Percentiles rank a stretch among this genome's conserved stretches.
phyloP scores from a whole-genome alignment of 2,113 vertebrate genomes.

The Catharus minimus region DNA sequence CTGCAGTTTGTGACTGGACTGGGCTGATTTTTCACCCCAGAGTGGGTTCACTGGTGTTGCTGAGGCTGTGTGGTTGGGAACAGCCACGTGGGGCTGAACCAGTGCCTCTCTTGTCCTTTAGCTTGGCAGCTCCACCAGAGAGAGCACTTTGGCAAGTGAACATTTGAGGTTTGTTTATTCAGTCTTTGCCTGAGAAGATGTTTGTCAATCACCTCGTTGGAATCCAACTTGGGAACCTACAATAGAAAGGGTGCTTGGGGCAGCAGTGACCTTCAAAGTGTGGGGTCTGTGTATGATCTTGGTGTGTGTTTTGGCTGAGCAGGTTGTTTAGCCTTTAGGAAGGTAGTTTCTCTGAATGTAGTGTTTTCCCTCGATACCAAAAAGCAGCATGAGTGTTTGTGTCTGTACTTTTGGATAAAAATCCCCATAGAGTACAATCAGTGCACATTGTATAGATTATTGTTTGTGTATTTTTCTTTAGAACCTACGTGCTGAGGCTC shows the following conservation, averaged over 20 bases:
- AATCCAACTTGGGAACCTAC: background rate
- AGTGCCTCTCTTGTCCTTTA: background rate
- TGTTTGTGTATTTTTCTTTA: background rate
- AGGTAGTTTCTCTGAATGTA: background rate
- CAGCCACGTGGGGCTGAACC: accelerated
- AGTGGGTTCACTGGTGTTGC: background rate
- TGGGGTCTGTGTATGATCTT: background rate
- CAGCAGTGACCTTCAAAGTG: background rate
- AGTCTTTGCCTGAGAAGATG: background rate
- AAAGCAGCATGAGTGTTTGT: background rate
- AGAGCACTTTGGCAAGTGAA: background rate
- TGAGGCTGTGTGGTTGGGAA: accelerated
- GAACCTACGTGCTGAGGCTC: background rate
- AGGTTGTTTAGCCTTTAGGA: background rate
- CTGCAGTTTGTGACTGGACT: background rate
- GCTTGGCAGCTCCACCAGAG: background rate
- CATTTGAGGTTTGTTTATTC: background rate
- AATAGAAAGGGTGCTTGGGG: background rate
- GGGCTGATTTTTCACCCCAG: background rate
- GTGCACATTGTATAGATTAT: background rate
- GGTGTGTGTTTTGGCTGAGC: background rate
- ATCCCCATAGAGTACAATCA: background rate
- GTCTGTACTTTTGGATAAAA: background rate
- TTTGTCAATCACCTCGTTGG: background rate
- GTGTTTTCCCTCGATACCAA: background rate